phyloP scores from a whole-genome alignment of 2,888 invertebrate genomes.

The Scelioninae gen. 1 region DNA sequence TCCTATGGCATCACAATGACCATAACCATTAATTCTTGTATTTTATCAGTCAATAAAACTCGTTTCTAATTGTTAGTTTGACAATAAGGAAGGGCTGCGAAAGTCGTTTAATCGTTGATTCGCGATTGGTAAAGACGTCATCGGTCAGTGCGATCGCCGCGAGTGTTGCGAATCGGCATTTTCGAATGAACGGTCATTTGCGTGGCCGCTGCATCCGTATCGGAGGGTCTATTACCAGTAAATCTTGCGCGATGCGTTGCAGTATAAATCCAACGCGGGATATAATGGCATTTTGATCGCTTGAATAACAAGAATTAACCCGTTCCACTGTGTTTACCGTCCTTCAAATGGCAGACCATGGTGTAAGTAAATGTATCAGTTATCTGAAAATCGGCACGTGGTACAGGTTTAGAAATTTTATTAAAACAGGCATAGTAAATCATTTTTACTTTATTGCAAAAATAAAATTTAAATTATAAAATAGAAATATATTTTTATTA shows the following conservation, averaged over 20 bases:
- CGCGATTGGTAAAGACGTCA: constrained; percentile 65
- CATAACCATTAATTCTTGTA: constrained; percentile 56
- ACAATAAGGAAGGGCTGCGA: constrained; percentile 53
- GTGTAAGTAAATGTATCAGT: constrained; percentile 40
- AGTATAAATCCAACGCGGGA: constrained; percentile 68
- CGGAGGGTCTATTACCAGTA: constrained; percentile 80
- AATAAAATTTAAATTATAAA: too few relatives aligned
- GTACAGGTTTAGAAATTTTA: constrained; percentile 11
- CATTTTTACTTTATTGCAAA: background rate
- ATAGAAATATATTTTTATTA: too few relatives aligned
- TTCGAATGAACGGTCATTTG: constrained; percentile 80
- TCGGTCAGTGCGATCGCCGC: constrained; percentile 63
- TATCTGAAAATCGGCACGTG: constrained; percentile 52
- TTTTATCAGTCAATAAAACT: constrained; percentile 77
- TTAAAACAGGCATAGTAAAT: background rate
- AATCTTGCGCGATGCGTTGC: constrained; percentile 76
- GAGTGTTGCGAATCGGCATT: constrained; percentile 76
- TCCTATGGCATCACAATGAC: constrained; percentile 15
- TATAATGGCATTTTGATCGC: constrained; percentile 77
- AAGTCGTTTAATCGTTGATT: constrained; percentile 61
- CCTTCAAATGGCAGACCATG: constrained; percentile 55
- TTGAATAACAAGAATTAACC: constrained; percentile 79
- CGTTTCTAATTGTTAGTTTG: constrained; percentile 74
- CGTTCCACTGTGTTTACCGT: constrained; percentile 74
- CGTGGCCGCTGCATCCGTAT: constrained; percentile 75